Evolutionary conservation across 2,888 invertebrate genomes (phyloP), one percentile per base, ranked within the genome.

Genomic region (Ectropis crepuscularia): DNA sequence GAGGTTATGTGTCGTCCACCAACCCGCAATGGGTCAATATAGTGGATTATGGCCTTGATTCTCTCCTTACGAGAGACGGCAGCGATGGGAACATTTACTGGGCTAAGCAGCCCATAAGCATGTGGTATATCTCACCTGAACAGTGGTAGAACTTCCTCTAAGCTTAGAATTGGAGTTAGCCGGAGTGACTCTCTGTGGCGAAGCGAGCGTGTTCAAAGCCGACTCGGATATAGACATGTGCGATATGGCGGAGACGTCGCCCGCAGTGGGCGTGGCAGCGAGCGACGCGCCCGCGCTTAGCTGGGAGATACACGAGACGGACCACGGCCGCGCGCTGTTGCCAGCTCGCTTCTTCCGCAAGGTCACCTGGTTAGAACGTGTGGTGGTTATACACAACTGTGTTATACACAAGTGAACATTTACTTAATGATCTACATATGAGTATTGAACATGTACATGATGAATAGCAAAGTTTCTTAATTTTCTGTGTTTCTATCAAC

Each of bases 181-280:
- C 63, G 88, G 93, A 65, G 85, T 93, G 73, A 86, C 93, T 63
- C 84, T 88, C 68, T 81, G 93, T 48, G 85, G 93, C 62, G 94
- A 93, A 0, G 94, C 93, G 57, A 97, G 90, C 55, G 96, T 95
- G 86, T 98, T 96, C 68, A 98, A 89, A 28, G 98, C 98, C 0
- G 97, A 97, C 88, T 98, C 98, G 4, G 98, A 98, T 71, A 96
- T 97, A 5, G 97, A 98, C 89, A 97, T 96, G 79, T 94, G 87
- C 0, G 94, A 90, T 79, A 90, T 89, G 72, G 83, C 86, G 68
- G 89, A 82, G 66, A 79, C 83, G 75, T 83, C 85, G 63, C 80
- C 80, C 6, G 85, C 79, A 0, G 89, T 86, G 69, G 92, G 81
- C 67, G 90, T 89, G 57, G 92, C 88, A 11, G 83, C 88, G 0